Evolutionary conservation across 2,113 vertebrate species (phyloP).

Genomic region (Cricetomys ansorgei): DNA sequence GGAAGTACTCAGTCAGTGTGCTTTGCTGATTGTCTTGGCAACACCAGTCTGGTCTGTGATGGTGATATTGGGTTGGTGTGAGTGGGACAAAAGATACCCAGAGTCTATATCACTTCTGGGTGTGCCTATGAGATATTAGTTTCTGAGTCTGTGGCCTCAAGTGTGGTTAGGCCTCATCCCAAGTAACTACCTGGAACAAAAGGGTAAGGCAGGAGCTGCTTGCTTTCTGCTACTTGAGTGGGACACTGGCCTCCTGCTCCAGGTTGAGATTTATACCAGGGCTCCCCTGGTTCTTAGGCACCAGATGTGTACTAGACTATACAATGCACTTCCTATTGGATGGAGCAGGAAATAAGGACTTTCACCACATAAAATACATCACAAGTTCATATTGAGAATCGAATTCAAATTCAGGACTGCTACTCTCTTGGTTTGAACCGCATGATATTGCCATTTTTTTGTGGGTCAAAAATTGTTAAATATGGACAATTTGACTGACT

Average conservation of each 20-base stretch:
- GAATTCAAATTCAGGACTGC: neutral
- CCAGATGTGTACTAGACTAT: neutral
- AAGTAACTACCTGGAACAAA: neutral
- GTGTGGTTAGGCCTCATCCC: neutral
- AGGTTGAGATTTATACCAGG: neutral
- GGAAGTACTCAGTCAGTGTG: too few relatives aligned
- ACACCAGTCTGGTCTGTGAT: neutral
- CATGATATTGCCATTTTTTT: neutral
- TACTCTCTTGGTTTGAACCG: neutral
- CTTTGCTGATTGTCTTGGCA: neutral
- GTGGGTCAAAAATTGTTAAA: neutral
- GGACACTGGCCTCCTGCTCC: neutral
- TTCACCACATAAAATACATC: neutral
- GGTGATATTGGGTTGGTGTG: neutral
- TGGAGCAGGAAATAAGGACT: neutral
- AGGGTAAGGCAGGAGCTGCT: neutral
- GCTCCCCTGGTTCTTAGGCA: neutral
- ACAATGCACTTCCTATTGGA: neutral
- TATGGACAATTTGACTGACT: constrained; percentile 9
- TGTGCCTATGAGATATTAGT: neutral
- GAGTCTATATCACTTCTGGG: neutral
- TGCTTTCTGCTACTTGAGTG: neutral
- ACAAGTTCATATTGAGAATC: neutral
- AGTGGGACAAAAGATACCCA: too few relatives aligned
- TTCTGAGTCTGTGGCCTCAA: neutral